Conservation (phyloP, 2,888 invertebrate species). For the Drosophila demipolita region DNA sequence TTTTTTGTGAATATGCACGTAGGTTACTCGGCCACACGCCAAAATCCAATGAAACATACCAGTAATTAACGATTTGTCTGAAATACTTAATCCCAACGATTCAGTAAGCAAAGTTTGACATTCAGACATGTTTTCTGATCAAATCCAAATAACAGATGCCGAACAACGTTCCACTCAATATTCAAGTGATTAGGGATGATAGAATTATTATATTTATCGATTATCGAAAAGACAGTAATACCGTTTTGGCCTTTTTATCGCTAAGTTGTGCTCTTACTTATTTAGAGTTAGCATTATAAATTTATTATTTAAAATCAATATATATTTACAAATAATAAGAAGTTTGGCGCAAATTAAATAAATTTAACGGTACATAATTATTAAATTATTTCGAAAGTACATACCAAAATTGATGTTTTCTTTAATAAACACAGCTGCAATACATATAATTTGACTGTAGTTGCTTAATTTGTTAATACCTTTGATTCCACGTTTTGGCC, state of each 20-base stretch:
- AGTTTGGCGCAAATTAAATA: background rate
- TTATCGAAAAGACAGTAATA: background rate
- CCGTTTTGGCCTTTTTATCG: background rate
- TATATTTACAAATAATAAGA: background rate
- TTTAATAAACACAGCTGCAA: background rate
- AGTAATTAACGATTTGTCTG: background rate
- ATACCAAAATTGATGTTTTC: background rate
- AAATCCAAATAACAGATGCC: background rate
- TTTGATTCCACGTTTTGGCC: background rate
- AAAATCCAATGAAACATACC: slow-evolving; percentile 1
- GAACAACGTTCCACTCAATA: background rate
- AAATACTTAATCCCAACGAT: slow-evolving; percentile 1
- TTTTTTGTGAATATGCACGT: background rate
- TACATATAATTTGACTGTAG: background rate
- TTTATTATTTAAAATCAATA: background rate
- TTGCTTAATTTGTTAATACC: background rate
- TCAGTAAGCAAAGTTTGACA: background rate
- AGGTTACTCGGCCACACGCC: background rate
- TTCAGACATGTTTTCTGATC: background rate
- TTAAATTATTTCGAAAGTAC: background rate
- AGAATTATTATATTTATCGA: background rate
- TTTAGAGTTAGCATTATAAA: background rate
- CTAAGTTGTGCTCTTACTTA: background rate
- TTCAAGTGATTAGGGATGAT: background rate
- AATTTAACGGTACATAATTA: background rate